Conservation (phyloP, 2,113 vertebrate species). For the Dicerorhinus sumatrensis region DNA sequence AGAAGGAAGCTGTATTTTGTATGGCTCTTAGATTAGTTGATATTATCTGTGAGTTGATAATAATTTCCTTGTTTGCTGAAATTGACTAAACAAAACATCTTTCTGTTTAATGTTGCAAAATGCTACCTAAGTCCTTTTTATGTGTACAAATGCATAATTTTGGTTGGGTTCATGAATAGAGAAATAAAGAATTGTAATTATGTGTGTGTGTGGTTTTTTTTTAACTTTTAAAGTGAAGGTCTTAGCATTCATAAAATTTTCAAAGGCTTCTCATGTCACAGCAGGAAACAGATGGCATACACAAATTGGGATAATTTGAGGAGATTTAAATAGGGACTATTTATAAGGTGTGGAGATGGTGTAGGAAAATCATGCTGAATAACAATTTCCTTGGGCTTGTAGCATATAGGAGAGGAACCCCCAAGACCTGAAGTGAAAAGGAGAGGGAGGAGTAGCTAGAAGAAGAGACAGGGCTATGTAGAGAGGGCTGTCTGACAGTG, state of each 20-base stretch:
- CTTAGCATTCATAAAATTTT: conserved; percentile 36
- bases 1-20: conserved; percentile 52
- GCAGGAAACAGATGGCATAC: conserved; percentile 53
- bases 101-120: conserved; percentile 50
- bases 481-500: neutral
- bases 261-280: conserved; percentile 31
- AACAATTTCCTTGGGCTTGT: neutral
- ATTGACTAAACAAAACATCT: conserved; percentile 5
- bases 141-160: conserved; percentile 12
- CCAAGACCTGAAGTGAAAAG: neutral
- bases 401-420: neutral
- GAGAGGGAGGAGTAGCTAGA: neutral
- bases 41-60: conserved; percentile 56
- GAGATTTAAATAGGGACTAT: conserved; percentile 56
- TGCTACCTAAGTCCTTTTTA: neutral
- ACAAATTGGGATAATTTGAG: conserved; percentile 36
- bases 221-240: conserved; percentile 32
- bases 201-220: neutral
- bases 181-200: conserved; percentile 10
- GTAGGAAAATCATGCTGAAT: conserved; percentile 18
- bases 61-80: conserved; percentile 69
- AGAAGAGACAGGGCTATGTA: neutral
- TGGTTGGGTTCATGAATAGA: neutral
- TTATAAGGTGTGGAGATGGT: conserved; percentile 19
- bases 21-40: conserved; percentile 20